Evolutionary conservation across 1,140 invertebrate species (phyloP).

Genomic region (Macrobrachium rosenbergii): DNA sequence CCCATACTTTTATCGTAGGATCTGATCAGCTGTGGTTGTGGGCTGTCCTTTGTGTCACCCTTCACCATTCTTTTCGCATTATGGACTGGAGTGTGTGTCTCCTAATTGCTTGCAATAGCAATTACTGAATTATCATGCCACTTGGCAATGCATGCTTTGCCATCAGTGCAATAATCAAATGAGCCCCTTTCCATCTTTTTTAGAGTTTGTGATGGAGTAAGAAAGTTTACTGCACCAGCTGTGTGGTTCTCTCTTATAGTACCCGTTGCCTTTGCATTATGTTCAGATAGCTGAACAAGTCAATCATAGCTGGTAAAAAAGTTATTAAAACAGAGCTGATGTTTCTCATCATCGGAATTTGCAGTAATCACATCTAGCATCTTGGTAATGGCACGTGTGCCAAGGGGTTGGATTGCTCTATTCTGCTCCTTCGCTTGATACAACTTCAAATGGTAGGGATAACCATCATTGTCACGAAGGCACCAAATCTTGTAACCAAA

Average conservation of each 20-base stretch:
- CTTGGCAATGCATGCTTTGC: constrained; percentile 21
- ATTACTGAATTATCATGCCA: constrained; percentile 4
- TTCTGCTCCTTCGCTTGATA: constrained; percentile 3
- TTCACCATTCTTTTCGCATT: too few species aligned
- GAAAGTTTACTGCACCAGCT: not conserved
- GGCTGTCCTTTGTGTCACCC: too few species aligned
- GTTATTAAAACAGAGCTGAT: too few species aligned
- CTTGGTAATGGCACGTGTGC: not conserved
- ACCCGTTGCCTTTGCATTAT: not conserved
- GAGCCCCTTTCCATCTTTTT: not conserved
- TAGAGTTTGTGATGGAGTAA: not conserved
- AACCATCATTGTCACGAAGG: not conserved
- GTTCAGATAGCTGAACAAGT: not conserved
- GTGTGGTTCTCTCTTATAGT: not conserved
- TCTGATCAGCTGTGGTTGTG: not conserved
- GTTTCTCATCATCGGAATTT: not conserved
- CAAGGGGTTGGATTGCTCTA: not conserved
- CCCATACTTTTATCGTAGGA: constrained; percentile 28
- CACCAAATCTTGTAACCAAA: not conserved
- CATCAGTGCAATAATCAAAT: constrained; percentile 30
- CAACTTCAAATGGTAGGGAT: constrained; percentile 1
- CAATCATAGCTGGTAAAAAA: constrained; percentile 7
- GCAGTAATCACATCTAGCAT: not conserved
- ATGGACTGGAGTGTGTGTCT: not conserved
- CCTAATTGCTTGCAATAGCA: constrained; percentile 26